Conservation (phyloP, 2,113 vertebrate genomes). For the Limanda limanda region DNA sequence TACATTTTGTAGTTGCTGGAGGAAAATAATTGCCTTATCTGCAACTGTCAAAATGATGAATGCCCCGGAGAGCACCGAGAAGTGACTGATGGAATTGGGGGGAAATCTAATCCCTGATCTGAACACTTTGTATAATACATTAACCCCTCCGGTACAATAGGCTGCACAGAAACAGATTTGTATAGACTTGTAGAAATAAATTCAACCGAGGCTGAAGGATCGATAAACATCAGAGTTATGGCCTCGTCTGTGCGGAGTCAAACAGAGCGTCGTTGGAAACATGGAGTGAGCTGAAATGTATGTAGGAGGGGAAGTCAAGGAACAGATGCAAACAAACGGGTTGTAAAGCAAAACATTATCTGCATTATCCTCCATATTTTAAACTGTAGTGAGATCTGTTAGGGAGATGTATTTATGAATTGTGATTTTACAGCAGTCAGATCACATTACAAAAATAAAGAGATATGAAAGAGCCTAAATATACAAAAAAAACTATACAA, state of each 20-base stretch:
- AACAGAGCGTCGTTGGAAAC: constrained; percentile 43
- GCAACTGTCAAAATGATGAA: constrained; percentile 86
- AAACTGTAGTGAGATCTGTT: not conserved
- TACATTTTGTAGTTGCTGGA: constrained; percentile 83
- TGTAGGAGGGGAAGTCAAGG: constrained; percentile 20
- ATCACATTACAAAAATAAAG: not conserved
- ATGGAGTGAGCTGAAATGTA: constrained; percentile 41
- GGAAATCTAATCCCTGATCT: constrained; percentile 81
- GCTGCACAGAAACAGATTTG: constrained; percentile 77
- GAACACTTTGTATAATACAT: constrained; percentile 83
- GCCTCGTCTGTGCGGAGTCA: constrained; percentile 48
- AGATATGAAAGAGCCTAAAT: not conserved
- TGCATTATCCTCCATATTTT: not conserved
- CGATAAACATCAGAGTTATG: constrained; percentile 70
- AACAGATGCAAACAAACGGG: constrained; percentile 12
- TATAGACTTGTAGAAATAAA: constrained; percentile 75
- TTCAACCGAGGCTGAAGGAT: constrained; percentile 69
- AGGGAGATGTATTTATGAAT: not conserved
- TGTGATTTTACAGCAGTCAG: too few species aligned
- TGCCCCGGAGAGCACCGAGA: constrained; percentile 78
- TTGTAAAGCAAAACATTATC: constrained; percentile 5
- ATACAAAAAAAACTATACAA: not conserved
- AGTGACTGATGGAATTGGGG: constrained; percentile 84
- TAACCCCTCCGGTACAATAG: constrained; percentile 75
- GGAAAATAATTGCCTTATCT: constrained; percentile 86